Percentiles rank a stretch among this genome's conserved stretches.
Conservation (phyloP, 2,888 invertebrate species). For the Thymelicus acteon region DNA sequence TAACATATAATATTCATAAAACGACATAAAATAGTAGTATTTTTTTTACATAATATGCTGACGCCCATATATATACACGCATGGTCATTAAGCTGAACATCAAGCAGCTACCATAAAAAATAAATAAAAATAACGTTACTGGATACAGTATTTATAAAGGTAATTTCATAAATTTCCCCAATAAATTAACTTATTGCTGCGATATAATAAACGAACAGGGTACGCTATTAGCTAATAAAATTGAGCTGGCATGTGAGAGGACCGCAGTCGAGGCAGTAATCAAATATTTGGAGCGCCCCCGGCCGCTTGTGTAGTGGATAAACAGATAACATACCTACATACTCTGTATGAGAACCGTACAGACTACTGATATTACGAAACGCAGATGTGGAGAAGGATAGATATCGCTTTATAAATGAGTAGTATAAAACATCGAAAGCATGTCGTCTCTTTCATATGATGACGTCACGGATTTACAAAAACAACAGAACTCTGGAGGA, state of each 20-base stretch:
- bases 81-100: background rate
- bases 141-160: background rate
- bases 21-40: too few relatives aligned
- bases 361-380: slow-evolving; percentile 18
- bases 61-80: too few relatives aligned
- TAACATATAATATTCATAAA: too few relatives aligned
- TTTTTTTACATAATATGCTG: too few relatives aligned
- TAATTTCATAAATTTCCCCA: slow-evolving; percentile 16
- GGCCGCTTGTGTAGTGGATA: slow-evolving; percentile 38
- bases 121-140: background rate
- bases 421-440: too few relatives aligned
- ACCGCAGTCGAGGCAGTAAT: slow-evolving; percentile 46
- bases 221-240: slow-evolving; percentile 47
- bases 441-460: too few relatives aligned
- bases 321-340: slow-evolving; percentile 29
- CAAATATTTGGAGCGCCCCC: slow-evolving; percentile 49
- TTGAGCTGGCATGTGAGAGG: slow-evolving; percentile 40
- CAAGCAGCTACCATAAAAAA: background rate
- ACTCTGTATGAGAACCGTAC: slow-evolving; percentile 20
- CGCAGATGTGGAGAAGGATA: background rate
- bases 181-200: slow-evolving; percentile 31
- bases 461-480: too few relatives aligned
- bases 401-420: too few relatives aligned
- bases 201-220: slow-evolving; percentile 33
- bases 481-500: too few relatives aligned